Evolutionary conservation across 2,113 vertebrate species (phyloP), one percentile per base, ranked within the genome.

Genomic region (Todiramphus chloris): DNA sequence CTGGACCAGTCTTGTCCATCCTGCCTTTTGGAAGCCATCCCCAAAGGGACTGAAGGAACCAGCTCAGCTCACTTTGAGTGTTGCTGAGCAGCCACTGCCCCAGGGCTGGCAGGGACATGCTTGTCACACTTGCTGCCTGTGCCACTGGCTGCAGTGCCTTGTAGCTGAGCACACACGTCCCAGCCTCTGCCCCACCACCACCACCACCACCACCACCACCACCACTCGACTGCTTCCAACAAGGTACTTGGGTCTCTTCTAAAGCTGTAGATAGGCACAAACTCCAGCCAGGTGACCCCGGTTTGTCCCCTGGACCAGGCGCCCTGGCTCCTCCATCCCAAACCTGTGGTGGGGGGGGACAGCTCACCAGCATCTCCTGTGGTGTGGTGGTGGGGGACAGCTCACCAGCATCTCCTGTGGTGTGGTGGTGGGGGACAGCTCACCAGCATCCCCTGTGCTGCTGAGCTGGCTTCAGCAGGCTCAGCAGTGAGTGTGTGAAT

Each of bases 81-180:
- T 81, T 51, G 68, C 53, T 44, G 62, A 72, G 80, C 58, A 64
- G 50, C 46, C 16, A 0, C 21, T 67, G 30, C 56, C 33, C 33
- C 23, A 18, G 37, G 59, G 12, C 68, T 68, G 85, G n/a, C 55
- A 46, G 35, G 20, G 55, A 33, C 33, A 50, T 84, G 39, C 85
- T 69, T 30, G 46, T 23, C 30, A 8, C 4, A 0, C 30, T 28
- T 56, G 16, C 31, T 46, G 30, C 67, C 66, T 0, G 0, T 59
- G 48, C 48, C 60, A 55, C 79, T 64, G 62, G 24, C 21, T 48
- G 41, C 14, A 6, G 0, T 28, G 23, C 48, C 39, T 16, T 59
- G 35, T 11, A 60, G 18, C 56, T 58, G 28, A 63, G 62, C 48
- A 30, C 28, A 2, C 5, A 0, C 3, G 43, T 59, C 44, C 63